phyloP scores from a whole-genome alignment of 2,888 invertebrate genomes.

The Asteroscopus sphinx region DNA sequence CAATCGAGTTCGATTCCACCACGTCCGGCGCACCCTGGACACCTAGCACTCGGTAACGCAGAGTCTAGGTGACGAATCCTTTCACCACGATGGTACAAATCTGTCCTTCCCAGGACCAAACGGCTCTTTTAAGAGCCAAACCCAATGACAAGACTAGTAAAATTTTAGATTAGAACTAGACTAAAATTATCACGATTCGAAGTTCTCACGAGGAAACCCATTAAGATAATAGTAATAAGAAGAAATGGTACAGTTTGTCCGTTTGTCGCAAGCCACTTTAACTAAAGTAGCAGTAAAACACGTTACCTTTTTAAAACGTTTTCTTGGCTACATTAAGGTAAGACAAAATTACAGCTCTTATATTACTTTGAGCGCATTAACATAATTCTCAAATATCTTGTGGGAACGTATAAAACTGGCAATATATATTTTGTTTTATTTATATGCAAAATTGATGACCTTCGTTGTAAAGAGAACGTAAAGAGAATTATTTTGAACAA shows the following conservation, averaged over 20 bases:
- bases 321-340: slow-evolving; percentile 10
- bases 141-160: no score
- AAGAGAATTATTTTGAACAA: no score
- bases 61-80: no score
- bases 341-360: slow-evolving; percentile 17
- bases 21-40: no score
- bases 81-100: no score
- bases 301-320: slow-evolving; percentile 15
- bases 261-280: slow-evolving; percentile 10
- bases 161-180: no score
- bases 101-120: no score
- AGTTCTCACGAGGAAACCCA: slow-evolving; percentile 2
- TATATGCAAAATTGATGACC: slow-evolving; percentile 7
- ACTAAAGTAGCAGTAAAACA: slow-evolving; percentile 8
- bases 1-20: no score
- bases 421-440: slow-evolving; percentile 9
- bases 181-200: neutral
- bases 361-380: slow-evolving; percentile 16
- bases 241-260: slow-evolving; percentile 18
- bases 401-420: slow-evolving; percentile 5
- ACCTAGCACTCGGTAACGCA: no score
- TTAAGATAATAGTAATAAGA: slow-evolving; percentile 19
- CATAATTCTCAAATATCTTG: slow-evolving; percentile 29
- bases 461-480: neutral
- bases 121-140: no score